A percentile compares a stretch with the other conserved stretches of the same genome.
phyloP scores from a whole-genome alignment of 2,888 invertebrate species.

The Galerucella pusilla region DNA sequence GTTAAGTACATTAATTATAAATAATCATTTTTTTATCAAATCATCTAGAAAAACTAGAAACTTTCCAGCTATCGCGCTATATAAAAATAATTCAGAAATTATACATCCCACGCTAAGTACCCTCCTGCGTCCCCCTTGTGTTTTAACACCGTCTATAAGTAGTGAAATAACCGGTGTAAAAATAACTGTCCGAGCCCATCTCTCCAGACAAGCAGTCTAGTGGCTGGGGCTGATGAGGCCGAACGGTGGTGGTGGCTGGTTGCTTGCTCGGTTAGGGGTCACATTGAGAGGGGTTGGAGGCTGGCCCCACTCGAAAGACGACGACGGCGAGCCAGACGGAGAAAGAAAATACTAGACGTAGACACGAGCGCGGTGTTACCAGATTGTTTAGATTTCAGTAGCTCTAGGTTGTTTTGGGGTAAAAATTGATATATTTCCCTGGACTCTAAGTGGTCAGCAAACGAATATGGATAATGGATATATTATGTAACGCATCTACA shows the following conservation, averaged over 20 bases:
- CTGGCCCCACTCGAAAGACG: conserved; percentile 38
- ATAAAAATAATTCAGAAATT: neutral
- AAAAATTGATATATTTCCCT: neutral
- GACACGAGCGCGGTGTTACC: conserved; percentile 10
- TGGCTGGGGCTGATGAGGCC: conserved; percentile 29
- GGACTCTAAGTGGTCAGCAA: neutral
- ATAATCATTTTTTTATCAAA: no score
- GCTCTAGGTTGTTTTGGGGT: neutral
- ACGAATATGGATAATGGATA: neutral
- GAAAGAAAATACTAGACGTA: conserved; percentile 9
- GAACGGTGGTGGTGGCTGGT: conserved; percentile 40
- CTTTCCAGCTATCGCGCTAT: no score
- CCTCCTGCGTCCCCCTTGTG: conserved; percentile 3
- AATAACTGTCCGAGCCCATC: conserved; percentile 30
- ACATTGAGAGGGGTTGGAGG: conserved; percentile 51
- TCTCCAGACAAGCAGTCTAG: conserved; percentile 35
- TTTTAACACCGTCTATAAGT: neutral
- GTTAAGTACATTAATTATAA: no score
- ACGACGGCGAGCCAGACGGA: conserved; percentile 9
- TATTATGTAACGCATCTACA: neutral
- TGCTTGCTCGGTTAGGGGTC: conserved; percentile 49
- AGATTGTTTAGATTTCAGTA: neutral
- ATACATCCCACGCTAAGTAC: neutral
- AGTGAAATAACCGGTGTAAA: conserved; percentile 28
- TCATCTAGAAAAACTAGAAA: no score